A percentile compares a stretch with the other conserved stretches of the same genome.
phyloP scores from a whole-genome alignment of 2,797 vertebrate genomes.

The Neosilurus mollespiculum region DNA sequence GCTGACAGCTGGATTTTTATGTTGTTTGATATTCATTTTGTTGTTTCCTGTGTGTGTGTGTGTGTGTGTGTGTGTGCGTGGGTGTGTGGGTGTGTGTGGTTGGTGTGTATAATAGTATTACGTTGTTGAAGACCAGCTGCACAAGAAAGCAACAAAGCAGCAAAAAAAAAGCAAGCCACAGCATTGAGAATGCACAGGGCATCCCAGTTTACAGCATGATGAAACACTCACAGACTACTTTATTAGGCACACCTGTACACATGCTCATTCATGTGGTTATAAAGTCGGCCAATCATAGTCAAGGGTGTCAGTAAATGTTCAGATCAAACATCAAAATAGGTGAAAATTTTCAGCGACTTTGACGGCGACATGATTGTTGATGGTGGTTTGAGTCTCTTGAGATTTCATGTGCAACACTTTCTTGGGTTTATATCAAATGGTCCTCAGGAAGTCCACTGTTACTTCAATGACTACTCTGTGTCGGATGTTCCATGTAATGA shows the following conservation, averaged over 20 bases:
- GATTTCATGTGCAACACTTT: not conserved
- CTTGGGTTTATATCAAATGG: not conserved
- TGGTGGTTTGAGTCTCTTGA: not conserved
- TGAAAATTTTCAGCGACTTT: not conserved
- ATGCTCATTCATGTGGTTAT: not conserved
- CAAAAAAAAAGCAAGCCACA: conserved; percentile 47
- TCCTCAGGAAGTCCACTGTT: too few species aligned
- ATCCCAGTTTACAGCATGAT: not conserved
- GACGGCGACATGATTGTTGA: not conserved
- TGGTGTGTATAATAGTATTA: conserved; percentile 67
- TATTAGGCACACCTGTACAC: not conserved
- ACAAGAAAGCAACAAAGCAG: conserved; percentile 62
- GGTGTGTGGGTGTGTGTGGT: conserved; percentile 62
- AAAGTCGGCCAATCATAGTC: not conserved
- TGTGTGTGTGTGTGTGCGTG: conserved; percentile 61
- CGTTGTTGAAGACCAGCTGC: conserved; percentile 74
- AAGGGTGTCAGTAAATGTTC: too few species aligned
- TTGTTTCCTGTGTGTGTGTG: not conserved
- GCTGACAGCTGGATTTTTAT: conserved; percentile 52
- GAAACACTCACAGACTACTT: not conserved
- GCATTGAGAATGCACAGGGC: not conserved
- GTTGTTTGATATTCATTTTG: conserved; percentile 22
- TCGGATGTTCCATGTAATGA: too few species aligned
- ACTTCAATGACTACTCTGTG: too few species aligned
- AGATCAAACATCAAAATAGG: too few species aligned